Base-by-base conservation (phyloP, 1,140 invertebrate genomes). In the Drosophila busckii region DNA sequence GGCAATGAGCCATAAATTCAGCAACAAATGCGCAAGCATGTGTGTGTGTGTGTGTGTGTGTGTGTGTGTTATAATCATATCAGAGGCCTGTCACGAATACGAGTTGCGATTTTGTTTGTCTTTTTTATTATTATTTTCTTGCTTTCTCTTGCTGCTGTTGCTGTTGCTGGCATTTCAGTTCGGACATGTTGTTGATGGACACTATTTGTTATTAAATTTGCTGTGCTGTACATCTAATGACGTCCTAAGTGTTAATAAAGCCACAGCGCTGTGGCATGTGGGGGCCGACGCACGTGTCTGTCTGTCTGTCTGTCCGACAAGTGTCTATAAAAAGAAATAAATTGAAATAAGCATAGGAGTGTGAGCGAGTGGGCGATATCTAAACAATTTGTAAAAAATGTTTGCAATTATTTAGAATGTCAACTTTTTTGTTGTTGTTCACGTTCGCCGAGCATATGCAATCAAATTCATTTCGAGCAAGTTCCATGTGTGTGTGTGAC, bases 181-280 rank as follows among this genome's bases (percentile, higher is more conserved):
- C 61, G 58, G 61, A 49, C 68, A 59, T 54, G 9, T 37, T 23
- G 17, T 38, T 73, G 70, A 73, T 63, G 52, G 70, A 49, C 64
- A 63, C 58, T 46, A 54, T 68, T 69, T 64, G 58, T 75, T 73
- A 69, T 69, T 73, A 75, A 50, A 69, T 64, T 50, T 25, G 32
- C 22, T 12, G 37, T 25, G 22, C 26, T 42, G 19, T 50, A 32
- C 20, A 9, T 12, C 50, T 23, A 64, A 68, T 58, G 65, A 49
- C 59, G 67, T 29, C 41, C 23, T 35, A 32, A 44, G 20, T 44
- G 54, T 49, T 62, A 42, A 62, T 56, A 49, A 50, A 50, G 16
- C 15, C 29, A 25, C 41, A 9, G 17, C 19, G 2, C 17, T 5
- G 4, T 3, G 10, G 9, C 12, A 8, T 8, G 13, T 3, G 13